Percentiles rank a stretch among this genome's conserved stretches.
Evolutionary conservation across 2,797 vertebrate genomes (phyloP).

Genomic region (Pangasius macronema): DNA sequence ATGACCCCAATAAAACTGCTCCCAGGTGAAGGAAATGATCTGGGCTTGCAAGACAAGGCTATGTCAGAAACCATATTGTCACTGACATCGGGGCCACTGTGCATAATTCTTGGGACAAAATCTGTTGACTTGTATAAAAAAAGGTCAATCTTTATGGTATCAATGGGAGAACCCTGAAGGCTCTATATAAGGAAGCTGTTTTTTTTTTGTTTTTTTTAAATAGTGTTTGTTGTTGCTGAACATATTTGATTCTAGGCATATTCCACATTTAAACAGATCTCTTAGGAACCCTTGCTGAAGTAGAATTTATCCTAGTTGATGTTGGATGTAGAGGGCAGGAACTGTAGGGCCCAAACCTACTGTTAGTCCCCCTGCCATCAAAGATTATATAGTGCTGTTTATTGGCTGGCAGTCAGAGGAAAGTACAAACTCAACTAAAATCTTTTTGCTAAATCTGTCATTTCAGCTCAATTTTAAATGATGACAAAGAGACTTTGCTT

Average conservation of each 20-base stretch:
- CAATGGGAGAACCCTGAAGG: neutral
- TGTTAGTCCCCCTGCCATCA: neutral
- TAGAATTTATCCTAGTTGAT: neutral
- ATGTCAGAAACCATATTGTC: slow-evolving; percentile 7
- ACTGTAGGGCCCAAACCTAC: neutral
- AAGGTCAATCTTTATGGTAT: neutral
- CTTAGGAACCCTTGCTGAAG: neutral
- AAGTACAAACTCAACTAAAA: neutral
- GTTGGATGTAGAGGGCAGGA: neutral
- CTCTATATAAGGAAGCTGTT: neutral
- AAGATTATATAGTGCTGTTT: neutral
- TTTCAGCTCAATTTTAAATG: neutral
- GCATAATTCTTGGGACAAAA: neutral
- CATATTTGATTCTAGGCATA: neutral
- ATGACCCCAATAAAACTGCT: slow-evolving; percentile 22
- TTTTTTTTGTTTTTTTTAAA: neutral
- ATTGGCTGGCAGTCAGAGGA: neutral
- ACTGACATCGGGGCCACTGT: neutral
- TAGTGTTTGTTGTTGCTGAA: neutral
- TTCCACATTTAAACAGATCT: neutral
- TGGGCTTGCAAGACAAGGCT: neutral
- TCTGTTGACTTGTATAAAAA: neutral
- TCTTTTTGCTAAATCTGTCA: neutral
- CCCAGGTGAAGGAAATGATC: neutral
- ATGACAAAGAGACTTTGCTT: neutral